These are phyloP conservation scores for Galaxias olidus DNA, from an alignment of 2,797 vertebrate genomes.

Conservation along the genomic window DNA sequence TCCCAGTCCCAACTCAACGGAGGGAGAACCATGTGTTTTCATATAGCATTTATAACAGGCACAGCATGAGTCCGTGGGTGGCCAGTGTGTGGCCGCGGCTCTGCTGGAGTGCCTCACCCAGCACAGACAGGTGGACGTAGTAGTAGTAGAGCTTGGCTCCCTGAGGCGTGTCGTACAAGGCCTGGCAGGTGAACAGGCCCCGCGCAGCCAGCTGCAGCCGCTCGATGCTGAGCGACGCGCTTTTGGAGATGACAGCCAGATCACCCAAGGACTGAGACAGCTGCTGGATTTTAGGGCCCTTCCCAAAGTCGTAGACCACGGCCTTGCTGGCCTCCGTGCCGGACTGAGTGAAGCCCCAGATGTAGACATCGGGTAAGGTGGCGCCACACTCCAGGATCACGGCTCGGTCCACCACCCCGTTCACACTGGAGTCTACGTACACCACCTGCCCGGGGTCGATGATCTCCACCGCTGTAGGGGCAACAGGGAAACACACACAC, in stretches of 20 bases:
- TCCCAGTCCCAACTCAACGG: too few species aligned
- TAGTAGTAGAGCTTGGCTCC: slow-evolving; percentile 75
- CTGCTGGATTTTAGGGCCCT: slow-evolving; percentile 69
- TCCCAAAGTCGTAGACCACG: slow-evolving; percentile 76
- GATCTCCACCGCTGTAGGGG: slow-evolving; percentile 64
- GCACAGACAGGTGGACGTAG: slow-evolving; percentile 76
- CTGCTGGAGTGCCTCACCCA: slow-evolving; percentile 73
- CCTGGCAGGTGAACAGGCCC: slow-evolving; percentile 89
- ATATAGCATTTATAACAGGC: not conserved
- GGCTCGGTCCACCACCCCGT: slow-evolving; percentile 75
- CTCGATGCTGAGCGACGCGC: slow-evolving; percentile 81
- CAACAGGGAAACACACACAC: slow-evolving; percentile 11
- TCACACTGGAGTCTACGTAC: slow-evolving; percentile 65
- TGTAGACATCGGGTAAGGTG: slow-evolving; percentile 71
- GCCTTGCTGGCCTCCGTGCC: slow-evolving; percentile 70
- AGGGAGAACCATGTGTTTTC: not conserved
- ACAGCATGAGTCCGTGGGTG: not conserved
- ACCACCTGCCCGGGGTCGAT: slow-evolving; percentile 61
- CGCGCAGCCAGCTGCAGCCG: slow-evolving; percentile 77
- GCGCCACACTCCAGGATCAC: slow-evolving; percentile 81
- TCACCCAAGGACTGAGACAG: slow-evolving; percentile 74
- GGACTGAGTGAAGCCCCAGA: slow-evolving; percentile 84
- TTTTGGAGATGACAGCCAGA: slow-evolving; percentile 73
- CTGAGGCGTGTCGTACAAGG: slow-evolving; percentile 67
- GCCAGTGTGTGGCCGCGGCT: not conserved